Percentiles rank a stretch among this genome's conserved stretches.
These are phyloP conservation scores for Epinotia ramella DNA, from an alignment of 2,888 invertebrate species.

Conservation along the genomic window DNA sequence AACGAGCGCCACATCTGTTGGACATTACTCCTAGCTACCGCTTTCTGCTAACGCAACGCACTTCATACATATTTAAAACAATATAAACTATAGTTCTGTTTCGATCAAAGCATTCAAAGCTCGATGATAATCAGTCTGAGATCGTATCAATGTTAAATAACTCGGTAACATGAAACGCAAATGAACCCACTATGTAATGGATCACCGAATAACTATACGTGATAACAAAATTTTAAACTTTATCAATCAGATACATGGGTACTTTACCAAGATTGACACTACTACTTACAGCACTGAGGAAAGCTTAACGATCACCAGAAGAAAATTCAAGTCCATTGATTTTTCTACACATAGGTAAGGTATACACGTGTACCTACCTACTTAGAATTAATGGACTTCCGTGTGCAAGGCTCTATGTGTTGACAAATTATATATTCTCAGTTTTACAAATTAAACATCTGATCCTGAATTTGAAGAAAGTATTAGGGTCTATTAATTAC, in stretches of 20 bases:
- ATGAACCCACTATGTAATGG: neutral
- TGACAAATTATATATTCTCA: too few species aligned
- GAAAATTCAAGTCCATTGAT: too few species aligned
- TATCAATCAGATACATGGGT: neutral
- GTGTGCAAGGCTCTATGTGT: too few species aligned
- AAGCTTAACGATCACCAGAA: neutral
- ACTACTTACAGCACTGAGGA: neutral
- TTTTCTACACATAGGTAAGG: too few species aligned
- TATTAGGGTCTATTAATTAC: too few species aligned
- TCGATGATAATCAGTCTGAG: constrained; percentile 33
- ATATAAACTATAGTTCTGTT: constrained; percentile 34
- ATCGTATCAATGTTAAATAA: constrained; percentile 36
- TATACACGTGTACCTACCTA: too few species aligned
- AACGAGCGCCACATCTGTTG: constrained; percentile 27
- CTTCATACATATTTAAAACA: constrained; percentile 35
- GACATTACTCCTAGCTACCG: constrained; percentile 36
- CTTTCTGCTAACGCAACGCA: constrained; percentile 44
- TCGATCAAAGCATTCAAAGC: constrained; percentile 32
- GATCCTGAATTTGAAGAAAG: too few species aligned
- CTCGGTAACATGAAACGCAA: constrained; percentile 1
- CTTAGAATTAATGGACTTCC: too few species aligned
- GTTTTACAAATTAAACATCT: too few species aligned
- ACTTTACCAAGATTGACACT: neutral
- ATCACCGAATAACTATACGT: neutral
- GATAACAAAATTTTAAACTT: neutral